Conservation (phyloP, 2,113 vertebrate genomes). For the Ochotona princeps region DNA sequence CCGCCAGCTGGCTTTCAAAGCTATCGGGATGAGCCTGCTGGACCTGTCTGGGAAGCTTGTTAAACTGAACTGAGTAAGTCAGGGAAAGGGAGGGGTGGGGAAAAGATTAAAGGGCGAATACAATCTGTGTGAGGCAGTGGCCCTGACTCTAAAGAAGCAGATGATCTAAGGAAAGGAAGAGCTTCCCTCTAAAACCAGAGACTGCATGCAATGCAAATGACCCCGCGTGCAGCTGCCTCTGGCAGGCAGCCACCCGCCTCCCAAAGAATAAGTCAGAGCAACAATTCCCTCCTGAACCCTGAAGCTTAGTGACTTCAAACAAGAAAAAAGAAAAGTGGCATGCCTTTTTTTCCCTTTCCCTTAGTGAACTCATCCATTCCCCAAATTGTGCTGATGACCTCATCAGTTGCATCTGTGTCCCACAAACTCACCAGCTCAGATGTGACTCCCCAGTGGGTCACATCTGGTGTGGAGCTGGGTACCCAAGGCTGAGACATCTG, state of each 20-base stretch:
- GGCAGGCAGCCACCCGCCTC: conserved; percentile 89
- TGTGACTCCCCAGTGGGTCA: conserved; percentile 64
- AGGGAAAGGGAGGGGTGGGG: conserved; percentile 69
- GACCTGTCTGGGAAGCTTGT: conserved; percentile 86
- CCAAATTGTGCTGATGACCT: conserved; percentile 84
- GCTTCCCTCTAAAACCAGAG: conserved; percentile 86
- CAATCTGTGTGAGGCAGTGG: conserved; percentile 87
- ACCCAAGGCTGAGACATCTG: conserved; percentile 78
- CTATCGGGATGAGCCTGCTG: conserved; percentile 82
- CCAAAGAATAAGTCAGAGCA: conserved; percentile 88
- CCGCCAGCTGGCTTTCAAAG: conserved; percentile 82
- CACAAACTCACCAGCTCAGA: conserved; percentile 59
- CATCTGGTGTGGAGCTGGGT: conserved; percentile 80
- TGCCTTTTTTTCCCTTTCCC: conserved; percentile 77
- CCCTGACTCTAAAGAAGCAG: conserved; percentile 87
- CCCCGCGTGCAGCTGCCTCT: conserved; percentile 89
- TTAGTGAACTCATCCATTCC: conserved; percentile 82
- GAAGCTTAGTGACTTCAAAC: conserved; percentile 90
- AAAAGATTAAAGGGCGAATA: conserved; percentile 88
- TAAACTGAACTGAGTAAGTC: conserved; percentile 82
- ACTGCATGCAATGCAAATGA: conserved; percentile 89
- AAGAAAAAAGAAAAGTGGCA: conserved; percentile 84
- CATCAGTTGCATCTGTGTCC: conserved; percentile 85
- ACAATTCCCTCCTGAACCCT: conserved; percentile 86
- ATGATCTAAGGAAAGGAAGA: conserved; percentile 89